A percentile compares a stretch with the other conserved stretches of the same genome.
These are phyloP conservation scores for Thinocorus orbignyianus DNA, from an alignment of 2,113 vertebrate species.

Conservation along the genomic window DNA sequence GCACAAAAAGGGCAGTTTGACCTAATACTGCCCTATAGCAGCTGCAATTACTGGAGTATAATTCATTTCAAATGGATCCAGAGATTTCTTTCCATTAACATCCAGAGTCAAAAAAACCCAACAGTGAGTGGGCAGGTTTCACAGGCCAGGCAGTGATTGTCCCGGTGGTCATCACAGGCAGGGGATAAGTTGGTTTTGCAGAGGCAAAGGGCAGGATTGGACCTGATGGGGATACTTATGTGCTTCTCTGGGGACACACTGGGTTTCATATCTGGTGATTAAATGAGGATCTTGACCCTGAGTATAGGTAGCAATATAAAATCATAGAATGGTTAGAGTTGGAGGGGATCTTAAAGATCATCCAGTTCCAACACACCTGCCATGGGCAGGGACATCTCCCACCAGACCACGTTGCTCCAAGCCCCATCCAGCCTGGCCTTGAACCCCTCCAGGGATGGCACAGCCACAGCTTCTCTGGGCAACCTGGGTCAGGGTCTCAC, in stretches of 20 bases:
- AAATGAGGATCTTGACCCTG: neutral
- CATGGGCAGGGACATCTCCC: neutral
- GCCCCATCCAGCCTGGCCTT: neutral
- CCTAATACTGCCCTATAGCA: constrained; percentile 48
- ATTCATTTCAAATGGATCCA: constrained; percentile 57
- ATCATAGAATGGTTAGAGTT: too few species aligned
- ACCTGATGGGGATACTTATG: neutral
- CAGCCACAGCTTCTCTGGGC: neutral
- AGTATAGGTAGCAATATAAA: neutral
- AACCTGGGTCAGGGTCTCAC: neutral
- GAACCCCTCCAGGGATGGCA: neutral
- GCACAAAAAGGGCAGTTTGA: constrained; percentile 60
- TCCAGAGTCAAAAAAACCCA: neutral
- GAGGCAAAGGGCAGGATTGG: neutral
- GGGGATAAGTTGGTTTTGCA: neutral
- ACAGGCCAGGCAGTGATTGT: neutral
- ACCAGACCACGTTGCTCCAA: neutral
- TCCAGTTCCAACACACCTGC: neutral
- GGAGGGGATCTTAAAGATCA: neutral
- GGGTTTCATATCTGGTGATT: neutral
- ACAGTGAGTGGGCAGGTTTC: neutral
- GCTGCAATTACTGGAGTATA: constrained; percentile 55
- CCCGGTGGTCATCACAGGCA: neutral
- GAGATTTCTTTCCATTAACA: constrained; percentile 40
- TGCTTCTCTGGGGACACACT: neutral